Percentiles rank a stretch among this genome's conserved stretches.
Conservation (phyloP, 2,888 invertebrate species). For the Nipponacmea schrenckii region DNA sequence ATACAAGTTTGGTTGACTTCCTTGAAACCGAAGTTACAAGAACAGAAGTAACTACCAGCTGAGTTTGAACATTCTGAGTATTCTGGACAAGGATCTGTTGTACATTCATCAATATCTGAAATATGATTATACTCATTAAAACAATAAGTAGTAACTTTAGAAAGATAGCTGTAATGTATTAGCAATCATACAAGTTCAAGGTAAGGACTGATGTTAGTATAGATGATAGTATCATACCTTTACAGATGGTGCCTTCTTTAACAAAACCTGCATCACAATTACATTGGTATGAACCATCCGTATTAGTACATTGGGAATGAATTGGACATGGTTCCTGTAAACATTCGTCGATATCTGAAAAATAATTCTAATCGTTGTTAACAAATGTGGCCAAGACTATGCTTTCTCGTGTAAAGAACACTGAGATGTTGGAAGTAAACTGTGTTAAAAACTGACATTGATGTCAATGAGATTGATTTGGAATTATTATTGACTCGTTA, state of each 20-base stretch:
- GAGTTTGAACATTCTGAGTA: conserved; percentile 22
- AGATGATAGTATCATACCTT: conserved; percentile 22
- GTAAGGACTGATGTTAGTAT: no score
- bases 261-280: conserved; percentile 30
- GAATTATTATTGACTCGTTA: neutral
- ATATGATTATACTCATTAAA: neutral
- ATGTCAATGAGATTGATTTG: neutral
- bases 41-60: conserved; percentile 21
- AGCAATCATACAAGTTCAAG: no score
- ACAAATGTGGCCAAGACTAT: no score
- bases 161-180: no score
- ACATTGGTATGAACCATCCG: conserved; percentile 32
- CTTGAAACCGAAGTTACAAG: conserved; percentile 17
- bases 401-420: no score
- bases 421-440: no score
- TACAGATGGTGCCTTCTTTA: conserved; percentile 24
- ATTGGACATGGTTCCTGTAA: conserved; percentile 19
- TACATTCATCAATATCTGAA: conserved; percentile 30
- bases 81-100: conserved; percentile 10
- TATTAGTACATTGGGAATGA: conserved; percentile 36
- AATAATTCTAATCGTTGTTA: neutral
- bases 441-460: no score
- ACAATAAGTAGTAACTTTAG: no score
- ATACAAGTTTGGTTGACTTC: neutral
- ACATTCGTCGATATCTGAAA: conserved; percentile 40